Evolutionary conservation across 1,140 invertebrate species (phyloP).

Genomic region (Maconellicoccus hirsutus): DNA sequence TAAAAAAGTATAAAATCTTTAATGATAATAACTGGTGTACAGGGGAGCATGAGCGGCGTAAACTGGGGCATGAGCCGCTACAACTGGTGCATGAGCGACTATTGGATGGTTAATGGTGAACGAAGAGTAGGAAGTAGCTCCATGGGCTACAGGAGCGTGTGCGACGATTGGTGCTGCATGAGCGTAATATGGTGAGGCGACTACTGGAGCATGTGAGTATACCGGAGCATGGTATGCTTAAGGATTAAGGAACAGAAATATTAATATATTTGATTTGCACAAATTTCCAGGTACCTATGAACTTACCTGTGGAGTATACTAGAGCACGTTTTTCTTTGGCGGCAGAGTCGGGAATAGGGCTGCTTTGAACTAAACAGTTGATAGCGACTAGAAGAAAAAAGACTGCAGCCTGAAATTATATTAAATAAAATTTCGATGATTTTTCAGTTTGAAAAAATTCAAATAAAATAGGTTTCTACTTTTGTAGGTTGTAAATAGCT

Average conservation of each 20-base stretch:
- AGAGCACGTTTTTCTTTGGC: conserved; percentile 16
- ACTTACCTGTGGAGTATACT: neutral
- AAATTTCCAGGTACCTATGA: neutral
- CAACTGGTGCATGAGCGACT: conserved; percentile 1
- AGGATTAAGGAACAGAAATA: neutral
- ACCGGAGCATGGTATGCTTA: neutral
- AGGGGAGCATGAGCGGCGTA: conserved; percentile 7
- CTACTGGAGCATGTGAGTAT: conserved; percentile 9
- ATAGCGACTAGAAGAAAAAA: conserved; percentile 3
- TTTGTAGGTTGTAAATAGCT: too few relatives aligned
- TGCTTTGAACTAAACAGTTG: neutral
- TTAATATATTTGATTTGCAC: neutral
- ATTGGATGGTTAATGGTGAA: conserved; percentile 14
- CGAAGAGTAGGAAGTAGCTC: neutral
- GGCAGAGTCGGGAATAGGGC: neutral
- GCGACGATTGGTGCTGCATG: conserved; percentile 8
- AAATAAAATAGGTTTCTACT: too few relatives aligned
- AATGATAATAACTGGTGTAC: conserved; percentile 4
- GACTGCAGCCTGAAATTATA: neutral
- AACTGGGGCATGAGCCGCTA: conserved; percentile 10
- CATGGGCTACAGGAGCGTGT: conserved; percentile 11
- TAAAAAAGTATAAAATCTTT: neutral
- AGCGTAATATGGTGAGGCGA: neutral
- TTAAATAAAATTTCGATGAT: too few relatives aligned
- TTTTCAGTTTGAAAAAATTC: too few relatives aligned